Percentiles rank a stretch among this genome's conserved stretches.
Conservation (phyloP, 2,888 invertebrate genomes). For the Euzetes globulus region DNA sequence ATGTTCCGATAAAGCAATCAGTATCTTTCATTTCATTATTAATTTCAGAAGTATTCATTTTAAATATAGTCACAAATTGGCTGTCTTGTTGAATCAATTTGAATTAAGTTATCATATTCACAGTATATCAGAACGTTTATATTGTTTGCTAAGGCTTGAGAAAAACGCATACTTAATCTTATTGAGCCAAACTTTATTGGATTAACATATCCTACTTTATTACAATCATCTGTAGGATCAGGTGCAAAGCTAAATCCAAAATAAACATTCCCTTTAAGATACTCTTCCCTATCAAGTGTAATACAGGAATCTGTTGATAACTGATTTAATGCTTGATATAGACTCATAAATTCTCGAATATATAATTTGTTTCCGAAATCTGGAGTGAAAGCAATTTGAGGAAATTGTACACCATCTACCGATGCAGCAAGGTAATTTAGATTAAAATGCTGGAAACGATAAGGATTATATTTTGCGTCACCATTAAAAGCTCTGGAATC, state of each 20-base stretch:
- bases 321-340: slow-evolving; percentile 45
- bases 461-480: not conserved
- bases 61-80: slow-evolving; percentile 39
- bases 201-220: slow-evolving; percentile 34
- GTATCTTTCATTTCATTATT: not conserved
- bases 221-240: slow-evolving; percentile 38
- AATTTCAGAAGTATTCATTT: slow-evolving; percentile 28
- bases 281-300: not conserved
- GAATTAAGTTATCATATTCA: slow-evolving; percentile 44
- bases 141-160: slow-evolving; percentile 38
- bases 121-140: slow-evolving; percentile 43
- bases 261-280: not conserved
- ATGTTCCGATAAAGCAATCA: not conserved
- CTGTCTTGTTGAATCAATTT: slow-evolving; percentile 42
- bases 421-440: not conserved
- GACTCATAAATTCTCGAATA: not conserved
- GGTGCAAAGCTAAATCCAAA: slow-evolving; percentile 33
- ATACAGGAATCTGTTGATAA: not conserved
- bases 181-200: slow-evolving; percentile 40
- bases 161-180: slow-evolving; percentile 43
- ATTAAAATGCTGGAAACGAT: not conserved
- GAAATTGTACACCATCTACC: not conserved
- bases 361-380: not conserved
- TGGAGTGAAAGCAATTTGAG: not conserved
- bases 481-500: not conserved